Evolutionary conservation across 2,888 invertebrate genomes (phyloP).

Genomic region (Napeogenes inachia): DNA sequence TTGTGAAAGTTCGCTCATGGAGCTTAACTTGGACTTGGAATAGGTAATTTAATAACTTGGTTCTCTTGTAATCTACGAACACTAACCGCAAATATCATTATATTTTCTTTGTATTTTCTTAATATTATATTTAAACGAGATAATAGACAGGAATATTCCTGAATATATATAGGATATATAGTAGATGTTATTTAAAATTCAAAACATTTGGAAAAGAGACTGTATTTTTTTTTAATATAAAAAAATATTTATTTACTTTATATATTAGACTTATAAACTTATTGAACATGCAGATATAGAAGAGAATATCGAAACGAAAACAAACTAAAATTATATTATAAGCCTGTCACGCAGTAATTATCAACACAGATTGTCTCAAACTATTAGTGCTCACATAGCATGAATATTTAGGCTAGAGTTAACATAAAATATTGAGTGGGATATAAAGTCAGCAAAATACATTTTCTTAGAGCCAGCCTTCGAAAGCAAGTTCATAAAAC

Average conservation of each 20-base stretch:
- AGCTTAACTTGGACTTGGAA: constrained; percentile 8
- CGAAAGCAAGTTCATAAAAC: constrained; percentile 10
- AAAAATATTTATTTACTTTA: too few species aligned
- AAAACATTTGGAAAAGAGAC: too few species aligned
- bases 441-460: neutral
- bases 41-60: constrained; percentile 17
- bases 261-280: too few species aligned
- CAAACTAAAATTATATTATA: too few species aligned
- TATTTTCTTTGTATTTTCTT: neutral
- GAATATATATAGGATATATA: too few species aligned
- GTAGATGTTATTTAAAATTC: too few species aligned
- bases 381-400: neutral
- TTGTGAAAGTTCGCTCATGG: constrained; percentile 16
- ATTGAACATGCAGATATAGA: too few species aligned
- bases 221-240: too few species aligned
- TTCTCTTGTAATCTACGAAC: constrained; percentile 3
- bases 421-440: neutral
- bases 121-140: too few species aligned
- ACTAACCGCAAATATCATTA: constrained; percentile 1
- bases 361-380: neutral
- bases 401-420: neutral
- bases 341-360: too few species aligned
- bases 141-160: too few species aligned
- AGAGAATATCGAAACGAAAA: too few species aligned
- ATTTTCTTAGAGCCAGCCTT: neutral